Conservation (phyloP, 2,888 invertebrate genomes). For the Papilio demoleus region DNA sequence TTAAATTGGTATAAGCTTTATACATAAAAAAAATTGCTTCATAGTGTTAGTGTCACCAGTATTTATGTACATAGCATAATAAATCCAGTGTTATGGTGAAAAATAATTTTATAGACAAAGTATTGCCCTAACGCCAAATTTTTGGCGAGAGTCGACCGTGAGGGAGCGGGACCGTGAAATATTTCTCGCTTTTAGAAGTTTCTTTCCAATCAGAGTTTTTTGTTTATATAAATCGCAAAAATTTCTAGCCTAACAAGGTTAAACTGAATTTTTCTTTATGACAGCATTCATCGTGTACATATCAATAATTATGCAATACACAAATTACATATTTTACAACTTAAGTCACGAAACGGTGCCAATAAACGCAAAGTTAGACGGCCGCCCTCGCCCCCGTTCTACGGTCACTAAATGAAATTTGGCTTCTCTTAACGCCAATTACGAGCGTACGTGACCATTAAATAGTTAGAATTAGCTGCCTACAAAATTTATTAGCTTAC, state of each 20-base stretch:
- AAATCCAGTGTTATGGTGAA: too few species aligned
- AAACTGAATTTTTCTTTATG: not conserved
- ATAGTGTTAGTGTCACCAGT: not conserved
- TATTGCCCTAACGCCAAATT: too few species aligned
- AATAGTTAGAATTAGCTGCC: conserved; percentile 42
- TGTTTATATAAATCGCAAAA: too few species aligned
- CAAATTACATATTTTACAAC: conserved; percentile 30
- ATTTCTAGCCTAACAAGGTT: too few species aligned
- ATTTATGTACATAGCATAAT: not conserved
- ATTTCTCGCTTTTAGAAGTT: too few species aligned
- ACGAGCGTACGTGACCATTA: conserved; percentile 56
- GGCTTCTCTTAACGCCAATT: conserved; percentile 54
- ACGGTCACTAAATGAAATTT: conserved; percentile 54
- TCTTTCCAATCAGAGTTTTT: too few species aligned
- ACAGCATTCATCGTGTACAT: not conserved
- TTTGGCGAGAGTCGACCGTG: too few species aligned
- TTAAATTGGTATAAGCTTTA: not conserved
- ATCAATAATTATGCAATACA: not conserved
- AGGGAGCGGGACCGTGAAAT: too few species aligned
- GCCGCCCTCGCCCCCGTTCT: conserved; percentile 46
- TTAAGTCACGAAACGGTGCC: conserved; percentile 42
- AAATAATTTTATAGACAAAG: too few species aligned
- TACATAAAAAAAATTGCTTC: not conserved
- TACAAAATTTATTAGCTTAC: conserved; percentile 46
- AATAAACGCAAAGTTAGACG: conserved; percentile 44